Conservation (phyloP, 2,113 vertebrate species). For the Herpailurus yagouaroundi region DNA sequence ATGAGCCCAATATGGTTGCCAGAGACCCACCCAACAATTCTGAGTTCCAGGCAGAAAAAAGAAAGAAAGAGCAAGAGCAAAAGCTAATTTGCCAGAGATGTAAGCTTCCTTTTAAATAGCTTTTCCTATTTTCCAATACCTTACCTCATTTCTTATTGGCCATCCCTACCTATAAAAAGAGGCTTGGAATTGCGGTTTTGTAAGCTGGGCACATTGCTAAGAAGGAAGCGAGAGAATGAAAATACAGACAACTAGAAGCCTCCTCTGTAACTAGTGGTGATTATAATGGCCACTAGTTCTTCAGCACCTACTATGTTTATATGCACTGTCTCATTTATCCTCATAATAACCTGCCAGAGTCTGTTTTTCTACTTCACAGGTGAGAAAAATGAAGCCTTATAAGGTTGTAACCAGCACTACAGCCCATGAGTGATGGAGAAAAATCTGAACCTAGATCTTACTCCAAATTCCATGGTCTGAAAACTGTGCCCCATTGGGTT, state of each 20-base stretch:
- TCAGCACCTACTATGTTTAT: too few species aligned
- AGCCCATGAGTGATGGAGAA: background rate
- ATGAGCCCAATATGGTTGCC: background rate
- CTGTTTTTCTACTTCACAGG: background rate
- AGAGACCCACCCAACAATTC: background rate
- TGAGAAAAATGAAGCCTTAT: background rate
- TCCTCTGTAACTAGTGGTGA: background rate
- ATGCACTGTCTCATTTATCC: background rate
- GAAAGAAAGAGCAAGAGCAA: background rate
- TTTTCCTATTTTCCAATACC: background rate
- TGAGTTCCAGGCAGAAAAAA: background rate
- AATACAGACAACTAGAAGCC: background rate
- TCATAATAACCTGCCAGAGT: background rate
- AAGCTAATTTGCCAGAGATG: background rate
- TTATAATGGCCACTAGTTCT: background rate
- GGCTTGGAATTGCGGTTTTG: background rate
- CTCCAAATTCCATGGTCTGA: background rate
- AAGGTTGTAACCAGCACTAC: background rate
- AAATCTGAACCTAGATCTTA: background rate
- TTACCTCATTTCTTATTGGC: background rate
- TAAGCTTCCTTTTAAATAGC: background rate
- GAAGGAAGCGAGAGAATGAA: background rate
- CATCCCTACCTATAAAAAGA: background rate
- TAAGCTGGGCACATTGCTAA: background rate
- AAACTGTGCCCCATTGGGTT: background rate